Evolutionary conservation across 2,797 vertebrate genomes (phyloP).

Genomic region (Arnoldichthys spilopterus): DNA sequence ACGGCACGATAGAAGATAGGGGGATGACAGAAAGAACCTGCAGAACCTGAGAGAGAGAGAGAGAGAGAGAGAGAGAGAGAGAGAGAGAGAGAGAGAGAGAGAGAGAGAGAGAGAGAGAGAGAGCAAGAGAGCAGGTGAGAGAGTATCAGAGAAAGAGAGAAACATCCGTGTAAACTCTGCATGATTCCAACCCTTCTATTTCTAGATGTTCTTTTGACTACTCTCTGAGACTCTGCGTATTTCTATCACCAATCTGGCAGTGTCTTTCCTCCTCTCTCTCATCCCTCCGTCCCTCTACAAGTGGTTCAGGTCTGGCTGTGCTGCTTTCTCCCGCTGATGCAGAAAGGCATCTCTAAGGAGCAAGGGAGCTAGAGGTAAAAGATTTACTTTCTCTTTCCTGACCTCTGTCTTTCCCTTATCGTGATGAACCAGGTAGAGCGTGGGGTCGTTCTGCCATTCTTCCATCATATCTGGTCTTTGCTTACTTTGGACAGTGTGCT

Average conservation of each 20-base stretch:
- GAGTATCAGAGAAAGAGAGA: no score
- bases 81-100: background rate
- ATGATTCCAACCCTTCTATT: background rate
- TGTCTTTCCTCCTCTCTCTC: conserved; percentile 7
- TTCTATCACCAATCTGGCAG: background rate
- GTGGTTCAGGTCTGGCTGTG: conserved; percentile 34
- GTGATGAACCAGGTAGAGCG: conserved; percentile 1
- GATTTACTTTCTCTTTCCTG: conserved; percentile 20
- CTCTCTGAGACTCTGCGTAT: conserved; percentile 22
- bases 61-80: background rate
- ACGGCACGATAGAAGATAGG: conserved; percentile 72
- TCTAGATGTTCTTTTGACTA: background rate
- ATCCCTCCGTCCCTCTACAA: conserved; percentile 25
- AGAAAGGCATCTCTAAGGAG: conserved; percentile 21
- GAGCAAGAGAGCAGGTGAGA: conserved; percentile 2
- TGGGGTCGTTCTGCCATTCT: conserved; percentile 55
- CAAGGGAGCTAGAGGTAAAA: background rate
- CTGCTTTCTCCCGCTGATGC: conserved; percentile 3
- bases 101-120: conserved; percentile 31
- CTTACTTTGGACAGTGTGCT: conserved; percentile 65
- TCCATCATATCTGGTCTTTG: conserved; percentile 69
- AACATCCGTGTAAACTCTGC: background rate
- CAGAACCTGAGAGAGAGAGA: conserved; percentile 77
- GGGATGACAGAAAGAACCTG: conserved; percentile 79
- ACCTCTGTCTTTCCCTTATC: background rate